Base-by-base conservation (phyloP, 1,140 invertebrate genomes). In the Meloidogyne hapla region DNA sequence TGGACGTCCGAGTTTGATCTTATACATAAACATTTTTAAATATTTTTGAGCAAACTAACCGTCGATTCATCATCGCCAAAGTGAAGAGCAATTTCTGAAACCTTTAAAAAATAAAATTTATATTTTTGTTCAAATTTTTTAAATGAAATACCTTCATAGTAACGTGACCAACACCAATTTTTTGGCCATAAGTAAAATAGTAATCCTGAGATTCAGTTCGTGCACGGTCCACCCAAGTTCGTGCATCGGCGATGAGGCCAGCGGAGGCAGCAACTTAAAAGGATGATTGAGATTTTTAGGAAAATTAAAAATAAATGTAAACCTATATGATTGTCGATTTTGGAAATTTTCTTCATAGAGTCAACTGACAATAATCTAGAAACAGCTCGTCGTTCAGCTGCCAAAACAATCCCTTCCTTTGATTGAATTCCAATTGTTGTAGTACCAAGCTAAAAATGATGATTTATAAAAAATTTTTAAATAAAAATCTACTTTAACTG, bases 371-470 rank as follows among this genome's bases (percentile, higher is more conserved):
- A 98, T 26, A 99, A 88, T 0, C 94, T 91, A 1, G 96, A 98
- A 15, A 95, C 98, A 40, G 98, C 96, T 79, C 96, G 91, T 88
- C 99, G 98, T 85, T 99, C 97, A 2, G 98, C 96, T 25, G 95
- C 96, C 78, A 99, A 89, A 40, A 99, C 93, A 66, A 98, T 94
- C 26, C 91, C 96, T 89, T 99, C 95, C 2, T 90, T 90, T 2
- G 96, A 98, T 79, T 93, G 93, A 80, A 99, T 98, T 25, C 96
- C 97, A 88, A 99, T 98, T 13, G 95, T 96, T 45, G 97, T 99
- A 12, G 96, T 98, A 1, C 97, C 97, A 48, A 99, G 89, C 91
- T 91, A 28, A 76, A 78, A 77, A 21, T 26, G 10, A n/a, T 4
- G 12, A 21, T 18, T 13, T 64, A 12, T 64, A 61, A 23, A 1